Evolutionary conservation across 64 coral and sea anemone genomes (phyloP).

Genomic region (Porites australiensis): DNA sequence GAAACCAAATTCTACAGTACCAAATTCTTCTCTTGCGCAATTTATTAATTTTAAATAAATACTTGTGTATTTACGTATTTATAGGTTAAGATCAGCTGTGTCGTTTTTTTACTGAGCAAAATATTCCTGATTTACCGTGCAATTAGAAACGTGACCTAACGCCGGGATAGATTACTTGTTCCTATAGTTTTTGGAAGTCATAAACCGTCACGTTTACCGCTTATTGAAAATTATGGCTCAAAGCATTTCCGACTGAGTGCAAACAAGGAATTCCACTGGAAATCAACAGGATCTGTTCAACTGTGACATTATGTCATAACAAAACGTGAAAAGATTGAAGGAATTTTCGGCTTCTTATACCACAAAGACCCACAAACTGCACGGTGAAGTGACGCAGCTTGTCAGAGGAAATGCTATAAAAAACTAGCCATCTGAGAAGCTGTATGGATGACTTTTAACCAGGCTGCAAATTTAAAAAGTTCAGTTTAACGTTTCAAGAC

Average conservation of each 20-base stretch:
- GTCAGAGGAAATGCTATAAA: not conserved
- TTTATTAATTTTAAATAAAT: too few species aligned
- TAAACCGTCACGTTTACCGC: not conserved
- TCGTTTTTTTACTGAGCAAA: too few species aligned
- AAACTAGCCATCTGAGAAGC: not conserved
- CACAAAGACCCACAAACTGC: not conserved
- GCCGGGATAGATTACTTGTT: too few species aligned
- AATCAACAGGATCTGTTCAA: not conserved
- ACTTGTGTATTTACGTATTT: too few species aligned
- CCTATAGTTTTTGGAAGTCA: not conserved
- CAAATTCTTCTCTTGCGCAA: too few species aligned
- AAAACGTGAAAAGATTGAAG: conserved; percentile 24
- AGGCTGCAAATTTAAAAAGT: not conserved
- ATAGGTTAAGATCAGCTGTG: too few species aligned
- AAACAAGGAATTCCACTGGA: not conserved
- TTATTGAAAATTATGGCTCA: not conserved
- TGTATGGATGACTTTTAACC: not conserved
- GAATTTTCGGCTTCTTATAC: conserved; percentile 2
- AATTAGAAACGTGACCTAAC: too few species aligned
- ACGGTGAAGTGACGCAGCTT: not conserved
- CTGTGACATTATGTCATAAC: not conserved
- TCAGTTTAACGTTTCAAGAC: too few species aligned
- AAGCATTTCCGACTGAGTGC: not conserved
- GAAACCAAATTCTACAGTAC: too few species aligned
- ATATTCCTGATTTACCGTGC: too few species aligned